phyloP scores from a whole-genome alignment of 2,113 vertebrate species.

The Maccullochella peelii region DNA sequence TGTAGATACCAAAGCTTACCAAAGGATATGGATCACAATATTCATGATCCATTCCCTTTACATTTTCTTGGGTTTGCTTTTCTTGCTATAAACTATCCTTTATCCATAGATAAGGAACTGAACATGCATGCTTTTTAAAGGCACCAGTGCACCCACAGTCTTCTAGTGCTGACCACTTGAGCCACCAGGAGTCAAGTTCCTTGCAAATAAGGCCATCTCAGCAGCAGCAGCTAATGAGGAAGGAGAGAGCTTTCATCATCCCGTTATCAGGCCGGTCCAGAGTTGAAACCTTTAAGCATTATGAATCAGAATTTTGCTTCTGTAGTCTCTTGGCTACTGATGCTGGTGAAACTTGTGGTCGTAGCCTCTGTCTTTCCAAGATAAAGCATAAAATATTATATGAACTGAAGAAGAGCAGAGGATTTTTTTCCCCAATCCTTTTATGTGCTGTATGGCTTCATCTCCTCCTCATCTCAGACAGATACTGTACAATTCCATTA shows the following conservation, averaged over 20 bases:
- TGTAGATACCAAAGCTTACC: not conserved
- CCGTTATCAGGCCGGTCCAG: conserved; percentile 2
- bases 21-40: not conserved
- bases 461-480: not conserved
- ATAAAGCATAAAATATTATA: not conserved
- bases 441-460: not conserved
- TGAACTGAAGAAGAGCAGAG: not conserved
- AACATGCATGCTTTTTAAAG: not conserved
- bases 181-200: not conserved
- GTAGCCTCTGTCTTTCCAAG: not conserved
- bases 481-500: not conserved
- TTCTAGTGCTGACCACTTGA: not conserved
- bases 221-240: not conserved
- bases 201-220: not conserved
- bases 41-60: not conserved
- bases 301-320: not conserved
- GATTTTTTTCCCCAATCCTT: not conserved
- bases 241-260: not conserved
- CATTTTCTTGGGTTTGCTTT: not conserved
- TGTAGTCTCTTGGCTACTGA: not conserved
- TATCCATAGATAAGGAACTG: not conserved
- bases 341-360: not conserved
- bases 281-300: not conserved
- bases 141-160: not conserved
- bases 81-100: not conserved